Percentiles rank a stretch among this genome's conserved stretches.
Evolutionary conservation across 1,140 invertebrate genomes (phyloP).

Genomic region (Popillia japonica): DNA sequence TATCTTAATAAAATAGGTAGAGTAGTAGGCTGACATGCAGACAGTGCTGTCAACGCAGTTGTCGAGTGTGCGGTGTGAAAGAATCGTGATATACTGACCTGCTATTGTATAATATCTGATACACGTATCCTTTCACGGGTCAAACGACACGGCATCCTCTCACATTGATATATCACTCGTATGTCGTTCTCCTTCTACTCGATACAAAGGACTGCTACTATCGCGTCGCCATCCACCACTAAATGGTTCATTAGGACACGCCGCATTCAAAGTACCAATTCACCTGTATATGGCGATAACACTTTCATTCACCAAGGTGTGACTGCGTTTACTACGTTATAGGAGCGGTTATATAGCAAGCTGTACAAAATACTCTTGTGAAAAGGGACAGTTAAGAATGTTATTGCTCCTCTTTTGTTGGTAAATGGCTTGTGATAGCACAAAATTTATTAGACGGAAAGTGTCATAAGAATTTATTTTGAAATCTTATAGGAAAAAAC

Average conservation of each 20-base stretch:
- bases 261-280: background rate
- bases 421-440: no score
- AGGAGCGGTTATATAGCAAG: background rate
- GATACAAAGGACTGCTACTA: background rate
- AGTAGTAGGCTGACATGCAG: no score
- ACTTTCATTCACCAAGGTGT: background rate
- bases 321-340: background rate
- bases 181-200: background rate
- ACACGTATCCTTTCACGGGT: constrained; percentile 7
- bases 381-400: no score
- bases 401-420: no score
- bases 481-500: no score
- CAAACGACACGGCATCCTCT: background rate
- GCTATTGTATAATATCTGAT: background rate
- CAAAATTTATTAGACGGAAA: no score
- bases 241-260: background rate
- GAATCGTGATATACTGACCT: constrained; percentile 5
- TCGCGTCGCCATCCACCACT: background rate
- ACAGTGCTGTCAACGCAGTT: no score
- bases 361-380: no score
- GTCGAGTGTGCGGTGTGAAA: background rate
- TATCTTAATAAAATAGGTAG: no score
- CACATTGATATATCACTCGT: background rate
- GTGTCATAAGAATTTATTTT: no score
- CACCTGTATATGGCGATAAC: background rate